Evolutionary conservation across 1,140 invertebrate species (phyloP).

Genomic region (Drosophila mojavensis): DNA sequence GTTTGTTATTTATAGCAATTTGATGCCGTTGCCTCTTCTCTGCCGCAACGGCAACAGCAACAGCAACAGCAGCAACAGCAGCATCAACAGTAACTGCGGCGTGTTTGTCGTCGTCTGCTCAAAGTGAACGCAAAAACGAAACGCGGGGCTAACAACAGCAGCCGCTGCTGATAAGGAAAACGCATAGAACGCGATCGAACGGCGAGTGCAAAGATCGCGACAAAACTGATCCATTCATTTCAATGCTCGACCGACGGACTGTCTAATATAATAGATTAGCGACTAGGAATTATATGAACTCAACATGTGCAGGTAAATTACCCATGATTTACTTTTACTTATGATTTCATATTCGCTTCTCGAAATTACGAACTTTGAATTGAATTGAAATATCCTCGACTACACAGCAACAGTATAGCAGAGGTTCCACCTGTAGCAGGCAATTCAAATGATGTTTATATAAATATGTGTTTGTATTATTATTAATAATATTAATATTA

Average conservation of each 20-base stretch:
- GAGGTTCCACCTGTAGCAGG: conserved; percentile 31
- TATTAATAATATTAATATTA: background rate
- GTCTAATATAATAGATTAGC: conserved; percentile 25
- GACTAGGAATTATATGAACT: conserved; percentile 2
- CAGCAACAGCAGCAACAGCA: conserved; percentile 21
- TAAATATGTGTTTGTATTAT: background rate
- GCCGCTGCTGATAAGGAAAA: conserved; percentile 61
- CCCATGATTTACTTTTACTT: background rate
- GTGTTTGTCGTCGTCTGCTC: conserved; percentile 45
- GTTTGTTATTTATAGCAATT: conserved; percentile 71
- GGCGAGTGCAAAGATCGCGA: conserved; percentile 49
- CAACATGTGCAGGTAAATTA: background rate
- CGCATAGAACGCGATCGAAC: conserved; percentile 46
- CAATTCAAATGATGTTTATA: background rate
- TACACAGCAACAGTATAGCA: background rate
- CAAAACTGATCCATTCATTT: conserved; percentile 41
- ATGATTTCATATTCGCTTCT: background rate
- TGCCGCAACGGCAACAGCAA: conserved; percentile 7
- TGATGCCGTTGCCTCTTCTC: conserved; percentile 1
- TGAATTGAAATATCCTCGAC: background rate
- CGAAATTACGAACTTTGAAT: background rate
- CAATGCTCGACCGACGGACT: conserved; percentile 5
- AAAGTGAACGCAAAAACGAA: conserved; percentile 48
- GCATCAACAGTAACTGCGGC: conserved; percentile 14
- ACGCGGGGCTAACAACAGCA: conserved; percentile 10